phyloP scores from a whole-genome alignment of 2,888 invertebrate species.

The Lathronympha strigana region DNA sequence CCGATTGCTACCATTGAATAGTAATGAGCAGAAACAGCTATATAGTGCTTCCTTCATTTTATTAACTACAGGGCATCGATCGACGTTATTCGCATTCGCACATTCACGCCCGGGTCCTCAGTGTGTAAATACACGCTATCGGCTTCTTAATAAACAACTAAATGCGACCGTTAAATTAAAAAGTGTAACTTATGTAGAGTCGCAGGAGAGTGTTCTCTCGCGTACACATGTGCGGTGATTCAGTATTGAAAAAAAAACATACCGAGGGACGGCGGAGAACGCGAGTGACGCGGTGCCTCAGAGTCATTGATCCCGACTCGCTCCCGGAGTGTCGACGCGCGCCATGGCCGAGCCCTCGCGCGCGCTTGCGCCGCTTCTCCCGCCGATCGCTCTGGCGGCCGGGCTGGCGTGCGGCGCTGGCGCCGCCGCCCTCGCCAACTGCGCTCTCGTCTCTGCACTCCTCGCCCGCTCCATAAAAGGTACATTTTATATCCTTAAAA shows the following conservation, averaged over 20 bases:
- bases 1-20: slow-evolving; percentile 67
- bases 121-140: slow-evolving; percentile 28
- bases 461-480: slow-evolving; percentile 77
- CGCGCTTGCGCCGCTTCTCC: slow-evolving; percentile 33
- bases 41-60: slow-evolving; percentile 47
- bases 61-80: slow-evolving; percentile 44
- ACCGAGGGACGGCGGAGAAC: slow-evolving; percentile 69
- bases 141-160: slow-evolving; percentile 16
- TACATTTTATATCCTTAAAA: slow-evolving; percentile 51
- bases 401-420: slow-evolving; percentile 60
- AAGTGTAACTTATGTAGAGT: slow-evolving; percentile 51
- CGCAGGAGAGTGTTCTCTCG: slow-evolving; percentile 60
- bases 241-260: slow-evolving; percentile 72
- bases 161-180: slow-evolving; percentile 32
- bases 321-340: slow-evolving; percentile 71
- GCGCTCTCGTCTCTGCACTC: slow-evolving; percentile 71
- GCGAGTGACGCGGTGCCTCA: slow-evolving; percentile 70
- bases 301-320: slow-evolving; percentile 81
- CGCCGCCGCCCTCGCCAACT: slow-evolving; percentile 74
- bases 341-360: slow-evolving; percentile 34
- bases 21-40: slow-evolving; percentile 61
- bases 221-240: slow-evolving; percentile 77
- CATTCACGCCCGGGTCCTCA: slow-evolving; percentile 46
- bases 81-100: slow-evolving; percentile 54
- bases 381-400: slow-evolving; percentile 54